Evolutionary conservation across 2,888 invertebrate genomes (phyloP).

Genomic region (Scaptodrosophila latifasciaeformis): DNA sequence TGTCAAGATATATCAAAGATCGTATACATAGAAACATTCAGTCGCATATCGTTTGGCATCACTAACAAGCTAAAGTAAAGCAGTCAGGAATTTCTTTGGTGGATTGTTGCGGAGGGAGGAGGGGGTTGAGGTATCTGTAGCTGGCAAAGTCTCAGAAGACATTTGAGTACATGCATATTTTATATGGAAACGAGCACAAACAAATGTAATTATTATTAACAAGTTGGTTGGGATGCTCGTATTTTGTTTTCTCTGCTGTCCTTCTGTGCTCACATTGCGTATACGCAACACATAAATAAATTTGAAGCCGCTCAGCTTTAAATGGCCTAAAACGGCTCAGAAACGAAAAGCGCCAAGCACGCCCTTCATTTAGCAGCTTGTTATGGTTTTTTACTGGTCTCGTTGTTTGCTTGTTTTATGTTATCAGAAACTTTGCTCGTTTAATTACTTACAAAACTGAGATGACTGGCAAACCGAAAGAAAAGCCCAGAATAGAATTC

Average conservation of each 20-base stretch:
- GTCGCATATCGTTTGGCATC: constrained; percentile 17
- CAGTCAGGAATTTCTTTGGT: too few species aligned
- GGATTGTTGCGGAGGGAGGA: too few species aligned
- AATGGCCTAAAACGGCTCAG: constrained; percentile 16
- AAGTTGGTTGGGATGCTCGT: constrained; percentile 24
- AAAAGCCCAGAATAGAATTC: too few species aligned
- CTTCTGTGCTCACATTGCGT: constrained; percentile 13
- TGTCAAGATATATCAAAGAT: constrained; percentile 24
- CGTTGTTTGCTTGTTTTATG: constrained; percentile 30
- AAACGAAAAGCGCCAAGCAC: constrained; percentile 8
- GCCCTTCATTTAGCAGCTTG: constrained; percentile 41
- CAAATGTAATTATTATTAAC: constrained; percentile 56
- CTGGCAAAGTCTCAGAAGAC: constrained; percentile 14
- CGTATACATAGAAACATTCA: background rate
- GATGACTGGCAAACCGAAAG: background rate
- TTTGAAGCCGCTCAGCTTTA: constrained; percentile 1
- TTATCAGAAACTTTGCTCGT: constrained; percentile 53
- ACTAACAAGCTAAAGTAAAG: constrained; percentile 45
- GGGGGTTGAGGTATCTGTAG: background rate
- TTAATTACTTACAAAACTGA: constrained; percentile 51
- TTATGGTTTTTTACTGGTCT: constrained; percentile 33
- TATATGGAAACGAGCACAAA: constrained; percentile 29
- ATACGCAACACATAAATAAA: constrained; percentile 9
- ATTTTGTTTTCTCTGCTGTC: background rate
- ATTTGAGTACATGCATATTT: constrained; percentile 47